Base-by-base conservation (phyloP, 2,113 vertebrate species). In the Neotoma lepida region DNA sequence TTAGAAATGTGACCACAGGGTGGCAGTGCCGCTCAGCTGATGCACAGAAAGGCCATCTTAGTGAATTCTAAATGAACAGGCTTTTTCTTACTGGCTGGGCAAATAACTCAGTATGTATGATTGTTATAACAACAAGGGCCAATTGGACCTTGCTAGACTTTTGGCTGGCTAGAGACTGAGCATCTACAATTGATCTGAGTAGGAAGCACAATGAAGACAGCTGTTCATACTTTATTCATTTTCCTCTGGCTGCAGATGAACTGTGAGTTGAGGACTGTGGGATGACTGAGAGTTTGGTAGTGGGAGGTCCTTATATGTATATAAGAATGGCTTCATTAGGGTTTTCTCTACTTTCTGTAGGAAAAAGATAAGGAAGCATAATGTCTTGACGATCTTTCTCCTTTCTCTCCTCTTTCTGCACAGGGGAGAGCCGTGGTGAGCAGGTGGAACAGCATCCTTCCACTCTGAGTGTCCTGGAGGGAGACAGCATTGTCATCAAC, bases 21-120 rank as follows among this genome's bases (percentile, higher is more conserved):
- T 15, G 73, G 73, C 73, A 76, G 41, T 46, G 26, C 4, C 3
- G 41, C 73, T 76, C 73, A 46, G 41, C 41, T 41, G n/a, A 82
- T 82, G 13, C 54, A 61, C 13, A 28, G 12, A 15, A 9, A 12
- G 2, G 7, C 6, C 54, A 3, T 84, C 68, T 87, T 0, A 7
- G 28, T 64, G 33, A 13, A 30, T 84, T 89, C 17, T 51, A 66
- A 46, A 17, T 35, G 58, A 30, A 41, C 0, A 20, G 14, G 12
- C 6, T 58, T 58, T 94, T 88, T 28, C 82, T 90, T 44, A 93
- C 63, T 95, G 89, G 58, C 78, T 94, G 30, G n/a, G 17, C 54
- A 61, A n/a, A 61, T 41, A 17, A 41, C n/a, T 10, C 30, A 91
- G 3, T 20, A 24, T 70, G 68, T 46, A 0, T 30, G 26, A 17